Conservation (phyloP, 2,113 vertebrate species). For the Pavo muticus region DNA sequence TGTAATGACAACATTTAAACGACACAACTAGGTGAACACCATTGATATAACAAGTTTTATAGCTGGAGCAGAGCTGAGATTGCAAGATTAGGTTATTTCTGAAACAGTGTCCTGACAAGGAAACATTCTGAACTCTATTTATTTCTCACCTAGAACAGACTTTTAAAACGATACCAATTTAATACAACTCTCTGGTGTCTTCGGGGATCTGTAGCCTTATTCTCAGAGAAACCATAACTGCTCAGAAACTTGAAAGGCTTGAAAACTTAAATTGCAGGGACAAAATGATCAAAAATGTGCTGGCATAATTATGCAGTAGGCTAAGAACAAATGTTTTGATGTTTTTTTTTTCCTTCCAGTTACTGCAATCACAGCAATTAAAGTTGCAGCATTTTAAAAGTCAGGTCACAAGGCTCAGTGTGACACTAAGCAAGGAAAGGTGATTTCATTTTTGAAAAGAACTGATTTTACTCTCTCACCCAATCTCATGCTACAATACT, state of each 20-base stretch:
- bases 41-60: constrained; percentile 30
- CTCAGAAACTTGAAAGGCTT: background rate
- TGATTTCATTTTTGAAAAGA: background rate
- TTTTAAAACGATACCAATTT: constrained; percentile 38
- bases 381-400: background rate
- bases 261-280: background rate
- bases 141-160: constrained; percentile 62
- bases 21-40: constrained; percentile 40
- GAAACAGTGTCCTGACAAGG: constrained; percentile 63
- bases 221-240: background rate
- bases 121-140: constrained; percentile 69
- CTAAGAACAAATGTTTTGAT: background rate
- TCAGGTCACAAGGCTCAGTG: background rate
- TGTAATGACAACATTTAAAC: constrained; percentile 51
- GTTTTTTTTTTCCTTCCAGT: background rate
- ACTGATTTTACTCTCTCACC: background rate
- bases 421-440: background rate
- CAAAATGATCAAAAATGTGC: background rate
- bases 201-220: background rate
- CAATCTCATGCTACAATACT: background rate
- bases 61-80: constrained; percentile 19
- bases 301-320: background rate
- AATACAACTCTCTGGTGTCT: background rate
- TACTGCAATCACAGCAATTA: background rate
- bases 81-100: constrained; percentile 58